These are phyloP conservation scores for Enteromius paludinosus DNA, from an alignment of 2,797 vertebrate genomes.

Conservation along the genomic window DNA sequence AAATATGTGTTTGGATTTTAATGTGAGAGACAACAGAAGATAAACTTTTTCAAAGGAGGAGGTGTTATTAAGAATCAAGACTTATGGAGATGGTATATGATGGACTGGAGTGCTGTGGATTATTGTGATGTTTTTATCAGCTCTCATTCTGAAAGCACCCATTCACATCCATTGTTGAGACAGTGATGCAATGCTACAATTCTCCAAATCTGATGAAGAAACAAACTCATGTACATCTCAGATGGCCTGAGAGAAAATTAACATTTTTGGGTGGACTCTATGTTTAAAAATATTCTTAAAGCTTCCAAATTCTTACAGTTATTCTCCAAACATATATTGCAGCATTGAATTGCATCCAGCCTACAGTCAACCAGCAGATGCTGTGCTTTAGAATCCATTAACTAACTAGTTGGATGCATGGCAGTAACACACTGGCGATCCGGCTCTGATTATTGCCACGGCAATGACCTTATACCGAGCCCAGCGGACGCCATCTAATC, in stretches of 20 bases:
- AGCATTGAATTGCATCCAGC: background rate
- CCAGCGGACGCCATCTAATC: conserved; percentile 83
- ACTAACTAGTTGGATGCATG: background rate
- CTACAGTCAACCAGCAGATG: background rate
- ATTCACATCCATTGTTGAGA: background rate
- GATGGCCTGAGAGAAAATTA: background rate
- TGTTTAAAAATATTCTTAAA: background rate
- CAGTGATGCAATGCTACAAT: background rate
- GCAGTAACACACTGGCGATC: background rate
- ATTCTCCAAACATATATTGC: background rate
- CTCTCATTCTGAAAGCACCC: background rate
- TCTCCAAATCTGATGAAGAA: background rate
- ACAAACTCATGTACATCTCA: background rate
- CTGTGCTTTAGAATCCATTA: background rate
- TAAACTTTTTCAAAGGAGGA: background rate
- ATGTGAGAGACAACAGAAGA: background rate
- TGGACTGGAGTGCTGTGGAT: background rate
- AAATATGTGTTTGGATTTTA: background rate
- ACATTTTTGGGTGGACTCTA: background rate
- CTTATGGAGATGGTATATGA: background rate
- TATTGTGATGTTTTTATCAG: background rate
- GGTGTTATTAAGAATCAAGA: background rate
- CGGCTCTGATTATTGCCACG: conserved; percentile 74
- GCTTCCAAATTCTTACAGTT: too few relatives aligned
- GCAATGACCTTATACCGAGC: conserved; percentile 84